A percentile compares a stretch with the other conserved stretches of the same genome.
These are phyloP conservation scores for Chironomus striatipennis DNA, from an alignment of 1,140 invertebrate species.

Conservation along the genomic window DNA sequence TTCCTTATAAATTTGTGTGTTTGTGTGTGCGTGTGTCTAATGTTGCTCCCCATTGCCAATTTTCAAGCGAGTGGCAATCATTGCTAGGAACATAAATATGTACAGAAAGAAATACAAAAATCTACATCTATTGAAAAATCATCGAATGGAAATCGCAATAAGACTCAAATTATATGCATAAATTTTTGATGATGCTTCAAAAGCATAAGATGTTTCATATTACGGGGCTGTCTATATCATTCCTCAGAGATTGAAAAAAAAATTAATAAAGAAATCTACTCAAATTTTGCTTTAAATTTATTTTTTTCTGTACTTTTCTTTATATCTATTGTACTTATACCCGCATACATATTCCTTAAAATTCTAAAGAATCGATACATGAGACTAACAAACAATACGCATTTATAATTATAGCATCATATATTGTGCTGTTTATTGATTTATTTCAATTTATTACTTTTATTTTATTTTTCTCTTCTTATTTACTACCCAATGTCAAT, in stretches of 20 bases:
- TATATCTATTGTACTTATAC: not conserved
- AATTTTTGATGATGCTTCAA: constrained; percentile 3
- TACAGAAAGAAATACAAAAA: not conserved
- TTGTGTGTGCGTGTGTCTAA: too few relatives aligned
- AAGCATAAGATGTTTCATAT: not conserved
- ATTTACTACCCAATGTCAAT: too few relatives aligned
- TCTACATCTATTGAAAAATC: not conserved
- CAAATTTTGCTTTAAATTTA: not conserved
- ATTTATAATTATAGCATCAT: constrained; percentile 1
- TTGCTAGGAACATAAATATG: not conserved
- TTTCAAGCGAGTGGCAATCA: too few relatives aligned
- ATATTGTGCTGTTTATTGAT: not conserved
- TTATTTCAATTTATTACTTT: too few relatives aligned
- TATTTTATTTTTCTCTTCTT: too few relatives aligned
- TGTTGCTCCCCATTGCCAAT: not conserved
- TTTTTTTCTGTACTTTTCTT: not conserved
- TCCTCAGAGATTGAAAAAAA: not conserved
- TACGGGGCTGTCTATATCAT: not conserved
- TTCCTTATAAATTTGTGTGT: too few relatives aligned
- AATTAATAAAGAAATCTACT: not conserved
- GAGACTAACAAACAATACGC: too few relatives aligned
- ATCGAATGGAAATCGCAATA: not conserved
- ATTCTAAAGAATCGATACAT: not conserved
- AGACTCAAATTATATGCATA: constrained; percentile 9
- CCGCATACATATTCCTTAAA: too few relatives aligned